These are phyloP conservation scores for Eristalinus aeneus DNA, from an alignment of 2,888 invertebrate genomes.

Conservation along the genomic window DNA sequence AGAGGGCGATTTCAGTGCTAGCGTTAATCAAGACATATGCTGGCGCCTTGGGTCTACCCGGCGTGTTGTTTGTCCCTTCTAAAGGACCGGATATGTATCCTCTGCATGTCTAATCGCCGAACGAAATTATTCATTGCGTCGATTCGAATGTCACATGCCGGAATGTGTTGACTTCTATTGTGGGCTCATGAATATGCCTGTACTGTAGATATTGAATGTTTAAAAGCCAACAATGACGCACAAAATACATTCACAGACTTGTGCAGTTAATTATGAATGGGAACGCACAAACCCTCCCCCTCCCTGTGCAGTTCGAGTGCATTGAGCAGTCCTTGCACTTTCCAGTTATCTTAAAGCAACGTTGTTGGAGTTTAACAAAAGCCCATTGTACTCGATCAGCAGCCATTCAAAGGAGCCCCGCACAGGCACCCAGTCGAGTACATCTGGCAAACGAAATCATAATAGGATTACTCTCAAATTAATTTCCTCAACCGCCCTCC, in stretches of 20 bases:
- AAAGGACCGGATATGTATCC: neutral
- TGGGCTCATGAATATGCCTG: neutral
- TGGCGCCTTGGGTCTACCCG: neutral
- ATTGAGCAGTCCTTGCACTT: neutral
- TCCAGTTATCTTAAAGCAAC: neutral
- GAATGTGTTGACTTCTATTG: neutral
- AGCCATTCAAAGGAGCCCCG: neutral
- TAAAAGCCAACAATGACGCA: neutral
- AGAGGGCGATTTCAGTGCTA: neutral
- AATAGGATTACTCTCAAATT: slow-evolving; percentile 25
- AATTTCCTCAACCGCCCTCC: slow-evolving; percentile 6
- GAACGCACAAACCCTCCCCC: neutral
- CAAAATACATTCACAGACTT: neutral
- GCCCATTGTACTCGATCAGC: neutral
- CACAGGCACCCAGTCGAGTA: neutral
- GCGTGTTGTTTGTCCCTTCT: neutral
- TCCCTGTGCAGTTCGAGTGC: neutral
- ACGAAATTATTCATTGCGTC: neutral
- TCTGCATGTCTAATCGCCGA: neutral
- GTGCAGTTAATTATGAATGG: neutral
- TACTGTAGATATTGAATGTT: neutral
- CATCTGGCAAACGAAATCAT: neutral
- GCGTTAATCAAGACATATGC: neutral
- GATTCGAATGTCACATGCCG: neutral
- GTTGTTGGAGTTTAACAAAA: neutral